Conservation (phyloP, 2,113 vertebrate genomes). For the Centrocercus urophasianus region DNA sequence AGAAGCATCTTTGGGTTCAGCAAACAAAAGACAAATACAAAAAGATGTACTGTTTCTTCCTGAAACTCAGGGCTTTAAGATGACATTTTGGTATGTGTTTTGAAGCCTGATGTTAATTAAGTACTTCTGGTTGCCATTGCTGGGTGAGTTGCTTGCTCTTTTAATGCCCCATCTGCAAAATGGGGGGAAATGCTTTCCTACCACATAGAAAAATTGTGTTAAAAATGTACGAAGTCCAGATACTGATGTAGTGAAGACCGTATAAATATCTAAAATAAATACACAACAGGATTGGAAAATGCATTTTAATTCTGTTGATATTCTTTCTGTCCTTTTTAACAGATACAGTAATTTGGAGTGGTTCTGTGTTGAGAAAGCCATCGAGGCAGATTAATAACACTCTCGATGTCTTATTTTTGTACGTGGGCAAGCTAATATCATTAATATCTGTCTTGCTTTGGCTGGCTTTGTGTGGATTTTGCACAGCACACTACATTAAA, state of each 20-base stretch:
- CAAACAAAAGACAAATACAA: background rate
- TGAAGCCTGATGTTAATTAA: background rate
- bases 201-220: background rate
- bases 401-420: conserved; percentile 13
- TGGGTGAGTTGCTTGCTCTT: background rate
- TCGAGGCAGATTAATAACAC: conserved; percentile 6
- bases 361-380: background rate
- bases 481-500: conserved; percentile 62
- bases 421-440: conserved; percentile 23
- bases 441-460: conserved; percentile 60
- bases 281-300: background rate
- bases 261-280: background rate
- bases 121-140: background rate
- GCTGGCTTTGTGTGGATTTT: conserved; percentile 19
- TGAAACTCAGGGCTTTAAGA: background rate
- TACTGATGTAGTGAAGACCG: background rate
- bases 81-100: background rate
- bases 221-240: background rate
- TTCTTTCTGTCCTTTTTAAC: background rate
- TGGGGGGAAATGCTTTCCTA: conserved; percentile 18
- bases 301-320: background rate
- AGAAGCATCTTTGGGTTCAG: background rate
- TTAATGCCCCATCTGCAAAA: background rate
- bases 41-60: background rate
- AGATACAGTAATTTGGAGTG: background rate